These are phyloP conservation scores for Aplocera efformata DNA, from an alignment of 2,888 invertebrate species.

Conservation along the genomic window DNA sequence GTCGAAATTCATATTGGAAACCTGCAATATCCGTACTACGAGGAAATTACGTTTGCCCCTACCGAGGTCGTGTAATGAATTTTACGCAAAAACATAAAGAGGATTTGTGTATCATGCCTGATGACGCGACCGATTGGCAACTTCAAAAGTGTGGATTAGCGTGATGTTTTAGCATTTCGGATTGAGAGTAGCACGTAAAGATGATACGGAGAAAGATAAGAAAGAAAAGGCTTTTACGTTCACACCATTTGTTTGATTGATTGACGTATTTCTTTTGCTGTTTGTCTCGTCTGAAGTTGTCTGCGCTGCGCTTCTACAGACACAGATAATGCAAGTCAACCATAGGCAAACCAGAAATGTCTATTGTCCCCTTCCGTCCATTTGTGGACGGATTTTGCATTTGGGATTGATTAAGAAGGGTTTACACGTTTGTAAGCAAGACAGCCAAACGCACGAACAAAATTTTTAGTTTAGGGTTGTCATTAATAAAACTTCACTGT, in stretches of 20 bases:
- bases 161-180: conserved; percentile 40
- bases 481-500: too few species aligned
- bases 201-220: conserved; percentile 35
- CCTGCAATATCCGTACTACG: conserved; percentile 32
- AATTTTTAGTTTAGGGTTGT: too few species aligned
- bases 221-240: conserved; percentile 37
- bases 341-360: too few species aligned
- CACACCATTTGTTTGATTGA: conserved; percentile 67
- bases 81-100: conserved; percentile 65
- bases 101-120: conserved; percentile 49
- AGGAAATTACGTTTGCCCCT: conserved; percentile 50
- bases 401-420: too few species aligned
- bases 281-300: too few species aligned
- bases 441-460: too few species aligned
- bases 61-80: conserved; percentile 59
- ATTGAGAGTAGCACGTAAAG: conserved; percentile 29
- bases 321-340: too few species aligned
- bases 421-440: too few species aligned
- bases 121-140: conserved; percentile 56
- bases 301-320: background rate
- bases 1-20: conserved; percentile 71
- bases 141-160: conserved; percentile 37
- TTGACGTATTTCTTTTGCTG: conserved; percentile 25
- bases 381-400: too few species aligned
- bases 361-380: too few species aligned